Base-by-base conservation (phyloP, 35 echinoderm and acorn worm genomes). In the Hemicentrotus pulcherrimus region DNA sequence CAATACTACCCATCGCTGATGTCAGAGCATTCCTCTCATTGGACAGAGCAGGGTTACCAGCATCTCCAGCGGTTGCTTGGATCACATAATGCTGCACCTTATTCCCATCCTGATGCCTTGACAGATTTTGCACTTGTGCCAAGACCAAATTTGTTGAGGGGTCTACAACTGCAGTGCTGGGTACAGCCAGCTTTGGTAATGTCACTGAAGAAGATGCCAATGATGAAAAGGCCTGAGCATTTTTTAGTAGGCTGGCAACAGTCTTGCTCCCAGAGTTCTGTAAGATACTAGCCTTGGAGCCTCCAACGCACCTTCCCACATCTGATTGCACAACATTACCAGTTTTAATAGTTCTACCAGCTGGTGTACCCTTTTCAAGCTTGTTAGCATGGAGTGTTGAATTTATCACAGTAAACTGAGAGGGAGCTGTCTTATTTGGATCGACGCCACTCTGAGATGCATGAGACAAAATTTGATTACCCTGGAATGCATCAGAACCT, bases 401-500 rank as follows among this genome's bases (percentile, higher is more conserved):
- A 58, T 47, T 93, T 31, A 47, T 31, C 6, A 93, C 19, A 58
- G 47, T n/a, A 12, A n/a, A 31, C 32, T 90, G 88, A 47, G 32
- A 33, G 16, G 88, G 14, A 45, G 88, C 33, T 28, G 15, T 33
- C 88, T 10, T 35, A 32, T 90, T 90, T 47, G 12, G 88, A 19
- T 90, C 88, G 12, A 90, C 88, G 6, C 15, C n/a, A 30, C 46
- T 90, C 46, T 90, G 88, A 47, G 32, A 33, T 90, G 88, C 48
- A 58, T n/a, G 28, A 31, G 91, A 90, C 31, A 47, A 33, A 19
- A 93, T 58, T 7, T 31, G 30, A 93, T 58, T 58, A 93, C 91
- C 91, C 48, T 93, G 91, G 91, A 93, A 93, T 93, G 91, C n/a
- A 48, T 93, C 91, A 31, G 91, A 58, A 47, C 48, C 46, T 31